Percentiles rank a stretch among this genome's conserved stretches.
Conservation (phyloP, 2,113 vertebrate species). For the Scartelaos histophorus region DNA sequence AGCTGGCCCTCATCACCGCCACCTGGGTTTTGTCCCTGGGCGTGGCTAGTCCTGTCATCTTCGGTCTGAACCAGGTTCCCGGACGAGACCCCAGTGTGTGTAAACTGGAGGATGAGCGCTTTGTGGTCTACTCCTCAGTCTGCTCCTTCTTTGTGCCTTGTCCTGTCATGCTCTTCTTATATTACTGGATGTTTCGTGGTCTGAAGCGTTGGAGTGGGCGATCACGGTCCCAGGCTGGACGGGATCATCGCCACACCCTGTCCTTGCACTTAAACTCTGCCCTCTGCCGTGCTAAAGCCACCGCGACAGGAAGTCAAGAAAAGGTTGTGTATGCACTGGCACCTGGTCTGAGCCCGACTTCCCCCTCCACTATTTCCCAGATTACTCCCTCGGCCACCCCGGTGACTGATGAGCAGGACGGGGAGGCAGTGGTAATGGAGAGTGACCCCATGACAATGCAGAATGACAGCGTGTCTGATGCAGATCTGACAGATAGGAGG, state of each 20-base stretch:
- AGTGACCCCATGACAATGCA: slow-evolving; percentile 67
- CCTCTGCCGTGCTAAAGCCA: slow-evolving; percentile 45
- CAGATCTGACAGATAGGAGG: slow-evolving; percentile 48
- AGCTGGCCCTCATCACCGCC: slow-evolving; percentile 72
- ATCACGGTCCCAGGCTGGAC: slow-evolving; percentile 41
- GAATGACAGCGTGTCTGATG: slow-evolving; percentile 68
- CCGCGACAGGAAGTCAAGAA: background rate
- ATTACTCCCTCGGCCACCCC: slow-evolving; percentile 22
- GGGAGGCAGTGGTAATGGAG: slow-evolving; percentile 14
- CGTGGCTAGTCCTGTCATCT: slow-evolving; percentile 77
- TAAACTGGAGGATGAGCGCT: slow-evolving; percentile 75
- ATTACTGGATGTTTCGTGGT: slow-evolving; percentile 78
- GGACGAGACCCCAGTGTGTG: slow-evolving; percentile 65
- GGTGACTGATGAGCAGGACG: slow-evolving; percentile 19
- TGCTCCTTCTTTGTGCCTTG: slow-evolving; percentile 81
- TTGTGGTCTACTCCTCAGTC: slow-evolving; percentile 77
- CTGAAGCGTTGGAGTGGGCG: slow-evolving; percentile 71
- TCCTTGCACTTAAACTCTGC: slow-evolving; percentile 56
- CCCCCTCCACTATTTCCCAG: slow-evolving; percentile 28
- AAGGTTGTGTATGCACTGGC: slow-evolving; percentile 53
- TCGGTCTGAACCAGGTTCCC: slow-evolving; percentile 75
- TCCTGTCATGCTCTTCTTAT: slow-evolving; percentile 76
- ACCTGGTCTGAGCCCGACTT: slow-evolving; percentile 44
- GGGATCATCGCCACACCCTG: slow-evolving; percentile 27
- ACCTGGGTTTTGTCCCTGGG: slow-evolving; percentile 77